Evolutionary conservation across 2,888 invertebrate species (phyloP), one percentile per base, ranked within the genome.

Genomic region (Aquatica leii): DNA sequence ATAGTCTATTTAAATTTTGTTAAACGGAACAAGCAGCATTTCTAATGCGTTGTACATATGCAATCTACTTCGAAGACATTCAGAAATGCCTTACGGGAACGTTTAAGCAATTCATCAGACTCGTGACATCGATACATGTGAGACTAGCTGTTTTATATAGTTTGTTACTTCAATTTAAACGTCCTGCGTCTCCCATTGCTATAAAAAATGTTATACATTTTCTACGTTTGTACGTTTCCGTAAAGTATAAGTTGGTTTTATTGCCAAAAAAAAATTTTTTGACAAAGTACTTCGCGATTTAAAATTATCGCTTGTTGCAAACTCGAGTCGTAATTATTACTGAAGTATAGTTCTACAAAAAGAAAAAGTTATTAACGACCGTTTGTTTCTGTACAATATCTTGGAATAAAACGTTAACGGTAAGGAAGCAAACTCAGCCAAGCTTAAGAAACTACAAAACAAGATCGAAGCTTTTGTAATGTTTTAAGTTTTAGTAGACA

Each of bases 401-500:
- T 50, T 12, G n/a, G n/a, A n/a, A n/a, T n/a, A n/a, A n/a, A n/a
- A n/a, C n/a, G n/a, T n/a, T n/a, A n/a, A n/a, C n/a, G n/a, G 43
- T 43, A 51, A 59, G 17, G 34, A 34, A 34, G 5, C 15, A 52
- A 46, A 49, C 40, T 24, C 46, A 11, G 11, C 18, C 31, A 57
- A 58, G 52, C 53, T 62, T 35, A 40, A 43, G 18, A 58, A 62
- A 52, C 49, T 53, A 14, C 52, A 5, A 57, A 52, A 41, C 49
- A 48, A 58, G 54, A 63, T 59, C 51, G 59, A 55, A 59, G 55
- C 50, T 34, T 59, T 50, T 18, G 63, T 59, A 59, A 63, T 63
- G 59, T 53, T 59, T 63, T 63, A 63, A 59, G 40, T 63, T 63
- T 63, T 63, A 59, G 54, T 55, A 63, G 63, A 63, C 63, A 63